phyloP scores from a whole-genome alignment of 92 coral and sea anemone species.

The Epizoanthus rinbou region DNA sequence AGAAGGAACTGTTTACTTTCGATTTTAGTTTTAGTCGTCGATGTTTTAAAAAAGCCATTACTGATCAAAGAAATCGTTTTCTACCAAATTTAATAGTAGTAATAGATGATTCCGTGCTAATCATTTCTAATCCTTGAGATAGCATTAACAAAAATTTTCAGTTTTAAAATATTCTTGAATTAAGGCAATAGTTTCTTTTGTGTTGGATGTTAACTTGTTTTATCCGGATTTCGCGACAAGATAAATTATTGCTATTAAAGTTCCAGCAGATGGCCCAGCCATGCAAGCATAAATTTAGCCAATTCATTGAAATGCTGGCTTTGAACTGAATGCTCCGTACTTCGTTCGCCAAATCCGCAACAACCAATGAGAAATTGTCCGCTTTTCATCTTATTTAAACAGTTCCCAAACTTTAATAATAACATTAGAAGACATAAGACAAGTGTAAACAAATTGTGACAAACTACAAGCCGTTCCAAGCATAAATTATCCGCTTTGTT shows the following conservation, averaged over 20 bases:
- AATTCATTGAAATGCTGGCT: background rate
- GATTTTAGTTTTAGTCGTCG: background rate
- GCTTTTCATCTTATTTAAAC: conserved; percentile 11
- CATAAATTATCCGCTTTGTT: conserved; percentile 19
- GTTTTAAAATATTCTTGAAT: background rate
- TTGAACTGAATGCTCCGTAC: background rate
- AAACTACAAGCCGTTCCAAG: background rate
- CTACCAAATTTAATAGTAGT: background rate
- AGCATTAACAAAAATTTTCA: background rate
- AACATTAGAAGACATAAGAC: conserved; percentile 11
- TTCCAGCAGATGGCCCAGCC: no score
- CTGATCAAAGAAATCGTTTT: background rate
- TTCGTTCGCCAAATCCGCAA: background rate
- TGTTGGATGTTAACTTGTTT: background rate
- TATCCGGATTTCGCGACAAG: background rate
- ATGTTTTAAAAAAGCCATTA: background rate
- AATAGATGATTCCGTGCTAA: background rate
- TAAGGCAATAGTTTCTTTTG: background rate
- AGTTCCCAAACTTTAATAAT: conserved; percentile 16
- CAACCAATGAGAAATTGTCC: conserved; percentile 29
- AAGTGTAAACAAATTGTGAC: conserved; percentile 12
- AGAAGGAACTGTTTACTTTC: background rate
- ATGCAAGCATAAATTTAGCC: background rate
- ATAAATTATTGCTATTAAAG: background rate
- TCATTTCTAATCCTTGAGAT: background rate